A percentile compares a stretch with the other conserved stretches of the same genome.
Evolutionary conservation across 2,113 vertebrate genomes (phyloP).

Genomic region (Pteropus alecto): DNA sequence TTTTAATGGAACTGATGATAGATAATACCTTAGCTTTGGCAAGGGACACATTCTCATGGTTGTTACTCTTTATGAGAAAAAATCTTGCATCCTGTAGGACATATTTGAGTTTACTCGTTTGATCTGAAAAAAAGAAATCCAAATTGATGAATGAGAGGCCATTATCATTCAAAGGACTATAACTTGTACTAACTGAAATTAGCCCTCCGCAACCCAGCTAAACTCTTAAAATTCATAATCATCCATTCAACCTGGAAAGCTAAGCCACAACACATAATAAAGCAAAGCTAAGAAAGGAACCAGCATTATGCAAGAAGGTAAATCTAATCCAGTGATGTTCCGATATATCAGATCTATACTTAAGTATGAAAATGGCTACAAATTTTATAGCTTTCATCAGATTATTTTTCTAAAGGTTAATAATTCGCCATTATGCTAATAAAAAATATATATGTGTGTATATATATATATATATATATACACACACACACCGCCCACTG

Average conservation of each 20-base stretch:
- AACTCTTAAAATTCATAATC: conserved; percentile 49
- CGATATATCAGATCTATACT: conserved; percentile 58
- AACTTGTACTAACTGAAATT: conserved; percentile 22
- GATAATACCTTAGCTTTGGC: conserved; percentile 96
- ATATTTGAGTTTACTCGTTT: conserved; percentile 95
- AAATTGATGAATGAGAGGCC: conserved; percentile 50
- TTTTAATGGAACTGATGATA: conserved; percentile 41
- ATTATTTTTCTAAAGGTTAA: not conserved
- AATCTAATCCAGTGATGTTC: conserved; percentile 83
- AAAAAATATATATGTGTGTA: not conserved
- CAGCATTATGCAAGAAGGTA: conserved; percentile 59
- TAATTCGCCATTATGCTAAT: not conserved
- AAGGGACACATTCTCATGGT: conserved; percentile 97
- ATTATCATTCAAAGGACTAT: not conserved
- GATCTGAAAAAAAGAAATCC: conserved; percentile 86
- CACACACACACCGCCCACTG: not conserved
- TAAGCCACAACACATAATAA: conserved; percentile 71
- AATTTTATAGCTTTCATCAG: not conserved
- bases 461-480: no score
- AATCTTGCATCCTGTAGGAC: conserved; percentile 95
- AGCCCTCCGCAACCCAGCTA: conserved; percentile 68
- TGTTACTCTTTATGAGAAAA: conserved; percentile 99
- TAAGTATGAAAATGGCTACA: not conserved
- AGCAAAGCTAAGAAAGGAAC: conserved; percentile 66
- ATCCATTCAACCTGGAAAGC: conserved; percentile 70